Conservation (phyloP, 64 coral and sea anemone species). For the Actinia equina region DNA sequence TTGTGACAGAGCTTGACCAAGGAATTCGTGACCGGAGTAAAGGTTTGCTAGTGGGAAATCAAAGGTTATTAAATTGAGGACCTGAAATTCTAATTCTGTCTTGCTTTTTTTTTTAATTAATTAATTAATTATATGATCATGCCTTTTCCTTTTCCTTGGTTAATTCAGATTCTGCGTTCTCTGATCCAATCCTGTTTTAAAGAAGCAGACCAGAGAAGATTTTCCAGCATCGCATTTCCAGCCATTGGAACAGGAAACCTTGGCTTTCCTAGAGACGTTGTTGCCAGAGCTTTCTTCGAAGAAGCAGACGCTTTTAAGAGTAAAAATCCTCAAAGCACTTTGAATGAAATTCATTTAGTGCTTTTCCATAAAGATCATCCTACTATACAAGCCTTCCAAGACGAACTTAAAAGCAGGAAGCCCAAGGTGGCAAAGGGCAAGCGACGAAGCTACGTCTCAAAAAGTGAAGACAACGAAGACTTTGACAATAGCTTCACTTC, state of each 20-base stretch:
- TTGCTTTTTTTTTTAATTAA: no score
- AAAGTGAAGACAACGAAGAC: neutral
- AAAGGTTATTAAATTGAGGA: no score
- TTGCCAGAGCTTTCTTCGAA: constrained; percentile 54
- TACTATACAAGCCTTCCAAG: constrained; percentile 62
- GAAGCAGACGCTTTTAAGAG: constrained; percentile 46
- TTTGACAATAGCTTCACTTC: neutral
- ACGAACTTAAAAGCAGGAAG: constrained; percentile 31
- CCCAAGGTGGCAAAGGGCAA: neutral
- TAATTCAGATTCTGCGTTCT: neutral
- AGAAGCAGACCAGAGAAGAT: constrained; percentile 26
- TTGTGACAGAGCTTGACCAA: no score
- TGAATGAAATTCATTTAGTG: constrained; percentile 51
- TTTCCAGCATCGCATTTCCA: constrained; percentile 48
- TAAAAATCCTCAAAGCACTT: constrained; percentile 10
- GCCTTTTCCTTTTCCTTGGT: neutral
- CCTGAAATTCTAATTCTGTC: no score
- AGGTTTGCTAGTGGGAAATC: no score
- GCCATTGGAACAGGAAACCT: constrained; percentile 70
- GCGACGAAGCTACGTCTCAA: no score
- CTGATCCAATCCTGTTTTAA: constrained; percentile 22
- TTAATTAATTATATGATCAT: no score
- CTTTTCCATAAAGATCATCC: constrained; percentile 58
- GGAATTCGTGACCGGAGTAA: no score
- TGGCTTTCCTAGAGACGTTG: constrained; percentile 49